These are phyloP conservation scores for Nycticebus coucang DNA, from an alignment of 2,113 vertebrate genomes.

Conservation along the genomic window DNA sequence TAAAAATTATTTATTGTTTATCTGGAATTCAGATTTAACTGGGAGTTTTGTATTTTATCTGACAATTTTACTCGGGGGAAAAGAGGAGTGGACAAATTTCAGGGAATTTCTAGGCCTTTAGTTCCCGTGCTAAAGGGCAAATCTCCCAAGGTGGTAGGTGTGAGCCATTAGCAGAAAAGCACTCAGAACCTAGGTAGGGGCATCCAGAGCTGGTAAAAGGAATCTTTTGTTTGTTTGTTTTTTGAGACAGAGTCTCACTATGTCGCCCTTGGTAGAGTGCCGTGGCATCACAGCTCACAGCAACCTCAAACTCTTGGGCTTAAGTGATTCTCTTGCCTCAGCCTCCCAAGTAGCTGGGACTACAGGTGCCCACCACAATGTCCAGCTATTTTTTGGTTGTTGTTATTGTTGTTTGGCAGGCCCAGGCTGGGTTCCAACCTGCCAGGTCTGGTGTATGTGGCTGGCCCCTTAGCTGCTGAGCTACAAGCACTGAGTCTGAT, in stretches of 20 bases:
- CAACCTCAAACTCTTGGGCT: too few relatives aligned
- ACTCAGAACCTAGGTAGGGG: neutral
- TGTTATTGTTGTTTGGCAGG: too few relatives aligned
- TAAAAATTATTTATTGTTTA: neutral
- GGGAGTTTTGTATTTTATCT: slow-evolving; percentile 4
- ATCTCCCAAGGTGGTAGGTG: neutral
- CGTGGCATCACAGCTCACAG: too few relatives aligned
- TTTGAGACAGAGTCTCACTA: too few relatives aligned
- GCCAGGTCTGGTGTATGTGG: too few relatives aligned
- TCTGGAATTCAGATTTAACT: slow-evolving; percentile 33
- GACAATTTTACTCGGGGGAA: neutral
- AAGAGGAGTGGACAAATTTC: neutral
- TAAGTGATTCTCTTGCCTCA: too few relatives aligned
- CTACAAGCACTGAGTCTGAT: neutral
- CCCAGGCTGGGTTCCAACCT: too few relatives aligned
- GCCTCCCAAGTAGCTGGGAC: too few relatives aligned
- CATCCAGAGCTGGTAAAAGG: neutral
- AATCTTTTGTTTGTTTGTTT: neutral
- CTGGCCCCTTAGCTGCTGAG: too few relatives aligned
- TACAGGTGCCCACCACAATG: too few relatives aligned
- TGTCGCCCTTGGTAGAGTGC: too few relatives aligned
- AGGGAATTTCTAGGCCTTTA: neutral
- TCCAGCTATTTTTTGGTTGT: too few relatives aligned
- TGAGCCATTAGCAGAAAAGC: neutral
- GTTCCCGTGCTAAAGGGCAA: neutral